A percentile compares a stretch with the other conserved stretches of the same genome.
phyloP scores from a whole-genome alignment of 2,888 invertebrate species.

The Unio pictorum region DNA sequence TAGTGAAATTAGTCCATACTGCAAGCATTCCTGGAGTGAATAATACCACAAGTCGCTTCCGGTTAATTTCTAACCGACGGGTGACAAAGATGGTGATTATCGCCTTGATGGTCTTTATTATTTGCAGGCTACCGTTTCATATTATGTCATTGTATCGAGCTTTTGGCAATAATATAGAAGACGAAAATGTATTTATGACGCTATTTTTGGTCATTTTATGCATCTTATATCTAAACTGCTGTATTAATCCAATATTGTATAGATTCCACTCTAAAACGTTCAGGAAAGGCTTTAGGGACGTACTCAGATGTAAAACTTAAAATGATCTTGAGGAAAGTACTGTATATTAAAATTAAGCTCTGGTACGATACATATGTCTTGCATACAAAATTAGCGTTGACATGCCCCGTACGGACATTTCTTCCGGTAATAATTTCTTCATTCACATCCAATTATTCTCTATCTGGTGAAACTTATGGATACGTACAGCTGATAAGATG shows the following conservation, averaged over 20 bases:
- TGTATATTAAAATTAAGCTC: no score
- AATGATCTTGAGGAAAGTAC: no score
- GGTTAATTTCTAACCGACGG: conserved; percentile 80
- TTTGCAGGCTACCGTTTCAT: conserved; percentile 94
- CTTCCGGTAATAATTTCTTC: no score
- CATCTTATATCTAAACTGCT: conserved; percentile 88
- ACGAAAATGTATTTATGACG: fast-evolving
- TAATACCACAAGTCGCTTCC: conserved; percentile 81
- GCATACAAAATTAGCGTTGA: no score
- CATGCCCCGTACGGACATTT: no score
- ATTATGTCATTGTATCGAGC: conserved; percentile 68
- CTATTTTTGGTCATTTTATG: conserved; percentile 19
- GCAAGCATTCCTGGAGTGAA: conserved; percentile 77
- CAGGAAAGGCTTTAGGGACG: conserved; percentile 82
- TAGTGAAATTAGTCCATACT: conserved; percentile 88
- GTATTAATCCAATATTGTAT: conserved; percentile 92
- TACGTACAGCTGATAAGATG: no score
- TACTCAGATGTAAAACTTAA: no score
- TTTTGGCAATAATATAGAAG: conserved; percentile 9
- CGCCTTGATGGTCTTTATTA: conserved; percentile 89
- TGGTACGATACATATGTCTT: no score
- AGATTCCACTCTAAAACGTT: conserved; percentile 93
- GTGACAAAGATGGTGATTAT: conserved; percentile 91
- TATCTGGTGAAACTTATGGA: no score
- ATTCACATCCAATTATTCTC: no score